Conservation (phyloP, 2,888 invertebrate genomes). For the Tachina lurida region DNA sequence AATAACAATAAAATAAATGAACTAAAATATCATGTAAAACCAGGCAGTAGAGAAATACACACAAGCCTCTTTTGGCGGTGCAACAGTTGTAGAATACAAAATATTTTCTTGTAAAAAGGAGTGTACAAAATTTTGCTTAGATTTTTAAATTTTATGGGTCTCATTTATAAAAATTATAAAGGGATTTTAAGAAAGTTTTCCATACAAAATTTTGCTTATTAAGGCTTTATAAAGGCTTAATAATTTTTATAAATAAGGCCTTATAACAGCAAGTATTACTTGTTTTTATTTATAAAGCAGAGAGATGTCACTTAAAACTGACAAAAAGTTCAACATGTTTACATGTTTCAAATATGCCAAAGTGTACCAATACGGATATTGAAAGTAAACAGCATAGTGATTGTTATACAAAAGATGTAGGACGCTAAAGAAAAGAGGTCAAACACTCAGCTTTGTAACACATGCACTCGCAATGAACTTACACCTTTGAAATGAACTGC, state of each 20-base stretch:
- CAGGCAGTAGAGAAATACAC: not conserved
- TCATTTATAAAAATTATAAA: too few species aligned
- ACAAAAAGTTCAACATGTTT: conserved; percentile 28
- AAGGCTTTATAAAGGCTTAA: too few species aligned
- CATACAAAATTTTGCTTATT: too few species aligned
- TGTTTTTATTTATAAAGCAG: not conserved
- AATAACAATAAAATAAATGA: conserved; percentile 48
- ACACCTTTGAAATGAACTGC: conserved; percentile 27
- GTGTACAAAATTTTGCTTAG: not conserved
- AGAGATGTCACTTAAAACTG: conserved; percentile 8
- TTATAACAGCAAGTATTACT: not conserved
- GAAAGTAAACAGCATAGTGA: conserved; percentile 13
- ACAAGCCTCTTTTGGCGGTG: not conserved
- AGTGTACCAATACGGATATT: not conserved
- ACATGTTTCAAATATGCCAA: not conserved
- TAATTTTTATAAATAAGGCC: too few species aligned
- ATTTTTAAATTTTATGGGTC: not conserved
- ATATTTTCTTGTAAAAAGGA: not conserved
- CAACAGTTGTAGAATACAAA: not conserved
- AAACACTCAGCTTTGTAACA: conserved; percentile 13
- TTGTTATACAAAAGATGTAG: conserved; percentile 6
- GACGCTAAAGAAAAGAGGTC: conserved; percentile 1
- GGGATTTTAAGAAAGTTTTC: too few species aligned
- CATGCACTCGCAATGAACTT: conserved; percentile 1
- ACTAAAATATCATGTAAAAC: conserved; percentile 12